These are phyloP conservation scores for Lasioglossum morio DNA, from an alignment of 2,888 invertebrate species.

Conservation along the genomic window DNA sequence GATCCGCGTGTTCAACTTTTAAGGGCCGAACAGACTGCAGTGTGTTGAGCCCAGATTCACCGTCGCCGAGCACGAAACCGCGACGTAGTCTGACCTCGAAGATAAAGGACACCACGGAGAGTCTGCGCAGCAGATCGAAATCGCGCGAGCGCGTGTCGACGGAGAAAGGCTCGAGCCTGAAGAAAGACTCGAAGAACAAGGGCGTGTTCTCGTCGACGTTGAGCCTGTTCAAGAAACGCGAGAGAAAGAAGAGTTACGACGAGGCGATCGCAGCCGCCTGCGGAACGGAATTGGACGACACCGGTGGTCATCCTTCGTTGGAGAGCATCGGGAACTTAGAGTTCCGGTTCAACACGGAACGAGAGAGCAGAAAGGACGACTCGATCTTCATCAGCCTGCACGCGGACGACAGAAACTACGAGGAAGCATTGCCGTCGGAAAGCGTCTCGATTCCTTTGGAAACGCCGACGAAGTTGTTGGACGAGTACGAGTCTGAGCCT, in stretches of 20 bases:
- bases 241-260: conserved; percentile 80
- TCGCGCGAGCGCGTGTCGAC: conserved; percentile 79
- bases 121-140: conserved; percentile 82
- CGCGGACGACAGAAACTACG: conserved; percentile 77
- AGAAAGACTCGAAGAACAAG: conserved; percentile 81
- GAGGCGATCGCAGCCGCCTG: conserved; percentile 70
- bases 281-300: conserved; percentile 40
- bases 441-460: conserved; percentile 81
- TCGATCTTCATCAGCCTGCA: conserved; percentile 79
- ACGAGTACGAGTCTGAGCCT: conserved; percentile 80
- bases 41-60: conserved; percentile 82
- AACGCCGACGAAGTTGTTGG: conserved; percentile 80
- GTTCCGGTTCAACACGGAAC: conserved; percentile 78
- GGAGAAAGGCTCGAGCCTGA: conserved; percentile 75
- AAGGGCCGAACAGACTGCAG: conserved; percentile 80
- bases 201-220: conserved; percentile 83
- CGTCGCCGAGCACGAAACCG: conserved; percentile 78
- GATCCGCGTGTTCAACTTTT: conserved; percentile 54
- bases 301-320: conserved; percentile 66
- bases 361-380: conserved; percentile 71
- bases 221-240: conserved; percentile 82
- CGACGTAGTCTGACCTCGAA: conserved; percentile 82
- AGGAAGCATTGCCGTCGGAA: conserved; percentile 80
- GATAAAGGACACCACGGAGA: conserved; percentile 84
- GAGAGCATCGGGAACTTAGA: conserved; percentile 80